Conservation (phyloP, 2,888 invertebrate genomes). For the Calameuta filiformis region DNA sequence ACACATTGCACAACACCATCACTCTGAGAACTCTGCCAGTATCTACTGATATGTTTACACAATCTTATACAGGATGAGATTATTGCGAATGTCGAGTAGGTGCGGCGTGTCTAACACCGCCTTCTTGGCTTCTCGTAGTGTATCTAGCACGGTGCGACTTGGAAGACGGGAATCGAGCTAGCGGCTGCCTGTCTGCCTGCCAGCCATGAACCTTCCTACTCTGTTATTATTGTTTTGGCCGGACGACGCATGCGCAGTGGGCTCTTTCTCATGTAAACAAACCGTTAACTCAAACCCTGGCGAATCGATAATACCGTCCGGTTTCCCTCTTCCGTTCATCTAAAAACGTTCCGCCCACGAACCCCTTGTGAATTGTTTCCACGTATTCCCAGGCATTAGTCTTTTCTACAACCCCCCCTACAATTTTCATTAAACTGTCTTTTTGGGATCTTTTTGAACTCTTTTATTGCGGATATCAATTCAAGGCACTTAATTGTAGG, state of each 20-base stretch:
- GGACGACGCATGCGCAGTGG: constrained; percentile 58
- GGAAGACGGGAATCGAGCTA: constrained; percentile 21
- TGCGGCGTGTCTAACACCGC: neutral
- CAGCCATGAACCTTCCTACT: constrained; percentile 53
- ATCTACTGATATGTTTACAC: neutral
- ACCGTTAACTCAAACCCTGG: constrained; percentile 62
- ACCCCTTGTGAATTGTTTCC: neutral
- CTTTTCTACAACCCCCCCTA: neutral
- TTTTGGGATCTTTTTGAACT: neutral
- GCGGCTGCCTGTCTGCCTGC: constrained; percentile 30
- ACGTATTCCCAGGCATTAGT: neutral
- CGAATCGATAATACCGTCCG: constrained; percentile 58
- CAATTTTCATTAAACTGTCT: neutral
- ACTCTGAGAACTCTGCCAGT: neutral
- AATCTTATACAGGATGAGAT: neutral
- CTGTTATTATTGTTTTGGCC: constrained; percentile 65
- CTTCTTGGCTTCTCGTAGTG: neutral
- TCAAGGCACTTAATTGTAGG: neutral
- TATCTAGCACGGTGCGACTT: neutral
- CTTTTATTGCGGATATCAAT: neutral
- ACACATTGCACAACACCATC: constrained; percentile 17
- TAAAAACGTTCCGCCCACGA: constrained; percentile 2
- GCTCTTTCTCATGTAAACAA: constrained; percentile 60
- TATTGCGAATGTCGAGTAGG: neutral
- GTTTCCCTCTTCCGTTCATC: constrained; percentile 6